These are phyloP conservation scores for Drosophila buzzatii DNA, from an alignment of 2,888 invertebrate species.

Conservation along the genomic window DNA sequence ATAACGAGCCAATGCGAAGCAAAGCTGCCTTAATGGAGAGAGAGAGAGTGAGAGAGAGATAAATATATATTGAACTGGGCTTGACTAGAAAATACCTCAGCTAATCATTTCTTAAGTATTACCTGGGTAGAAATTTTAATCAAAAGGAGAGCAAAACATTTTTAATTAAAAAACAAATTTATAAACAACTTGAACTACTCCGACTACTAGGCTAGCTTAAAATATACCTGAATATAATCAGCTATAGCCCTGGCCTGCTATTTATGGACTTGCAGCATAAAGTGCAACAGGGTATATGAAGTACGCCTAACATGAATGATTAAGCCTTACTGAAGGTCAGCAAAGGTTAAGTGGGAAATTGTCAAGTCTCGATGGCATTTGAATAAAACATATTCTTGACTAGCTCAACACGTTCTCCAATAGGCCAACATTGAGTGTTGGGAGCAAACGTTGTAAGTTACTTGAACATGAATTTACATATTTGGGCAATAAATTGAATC, in stretches of 20 bases:
- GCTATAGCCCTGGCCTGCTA: too few relatives aligned
- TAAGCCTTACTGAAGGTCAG: not conserved
- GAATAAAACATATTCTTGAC: conserved; percentile 9
- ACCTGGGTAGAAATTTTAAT: not conserved
- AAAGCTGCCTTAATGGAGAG: not conserved
- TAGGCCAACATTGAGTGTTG: conserved; percentile 3
- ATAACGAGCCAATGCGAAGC: not conserved
- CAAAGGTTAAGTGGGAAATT: conserved; percentile 2
- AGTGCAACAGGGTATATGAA: not conserved
- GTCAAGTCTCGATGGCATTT: conserved; percentile 1
- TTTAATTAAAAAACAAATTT: too few relatives aligned
- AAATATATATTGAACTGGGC: too few relatives aligned
- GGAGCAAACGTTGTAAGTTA: not conserved
- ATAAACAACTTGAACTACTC: not conserved
- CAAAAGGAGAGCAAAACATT: not conserved
- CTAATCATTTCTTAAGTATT: too few relatives aligned
- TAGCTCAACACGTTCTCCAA: not conserved
- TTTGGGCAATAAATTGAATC: conserved; percentile 28
- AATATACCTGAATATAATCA: too few relatives aligned
- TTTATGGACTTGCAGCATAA: not conserved
- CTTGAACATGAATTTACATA: conserved; percentile 27
- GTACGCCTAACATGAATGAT: not conserved
- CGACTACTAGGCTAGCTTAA: not conserved
- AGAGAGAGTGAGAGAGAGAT: not conserved
- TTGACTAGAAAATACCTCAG: not conserved